Evolutionary conservation across 37 sponge, comb jelly and placozoan species (phyloP), one percentile per base, ranked within the genome.

Genomic region (Oopsacas minuta): DNA sequence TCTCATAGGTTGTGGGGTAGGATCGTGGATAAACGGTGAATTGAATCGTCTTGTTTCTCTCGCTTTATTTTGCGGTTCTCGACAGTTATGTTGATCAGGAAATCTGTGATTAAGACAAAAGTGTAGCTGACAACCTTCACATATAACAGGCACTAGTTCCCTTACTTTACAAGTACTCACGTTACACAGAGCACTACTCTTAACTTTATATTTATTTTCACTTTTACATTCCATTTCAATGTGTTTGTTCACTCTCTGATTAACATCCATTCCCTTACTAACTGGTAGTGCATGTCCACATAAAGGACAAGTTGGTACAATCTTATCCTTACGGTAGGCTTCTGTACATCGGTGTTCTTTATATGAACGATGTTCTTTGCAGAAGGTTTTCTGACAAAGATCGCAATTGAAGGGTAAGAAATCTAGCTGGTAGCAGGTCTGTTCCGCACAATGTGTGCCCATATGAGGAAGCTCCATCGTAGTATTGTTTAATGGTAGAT

Each of bases 21-120:
- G 75, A 3, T 3, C 28, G 75, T 5, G 5, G 22, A 3, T 12
- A 61, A 10, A n/a, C 7, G 30, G 30, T 5, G 75, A n/a, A 12
- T 61, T 61, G 1, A n/a, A 10, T 3, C 28, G 30, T 12, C 22
- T 61, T 34, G 28, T 61, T 10, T 5, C 30, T 3, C 30, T 25
- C 5, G 7, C 28, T 61, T 61, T 61, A 20, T 7, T n/a, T 34
- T 61, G 75, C 75, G 75, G 32, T 61, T 61, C 1, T n/a, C 28
- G 75, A n/a, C 75, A 61, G 75, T 61, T 61, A 34, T 61, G 75
- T n/a, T 61, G 75, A 34, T 61, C 75, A 32, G 75, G 75, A 34
- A 61, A 61, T 61, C 75, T 61, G 75, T 61, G 75, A 12, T 61
- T 61, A 3, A 61, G 75, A n/a, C 75, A 61, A 34, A 61, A 61